Evolutionary conservation across 2,113 vertebrate species (phyloP), one percentile per base, ranked within the genome.

Genomic region (Pollachius pollachius): DNA sequence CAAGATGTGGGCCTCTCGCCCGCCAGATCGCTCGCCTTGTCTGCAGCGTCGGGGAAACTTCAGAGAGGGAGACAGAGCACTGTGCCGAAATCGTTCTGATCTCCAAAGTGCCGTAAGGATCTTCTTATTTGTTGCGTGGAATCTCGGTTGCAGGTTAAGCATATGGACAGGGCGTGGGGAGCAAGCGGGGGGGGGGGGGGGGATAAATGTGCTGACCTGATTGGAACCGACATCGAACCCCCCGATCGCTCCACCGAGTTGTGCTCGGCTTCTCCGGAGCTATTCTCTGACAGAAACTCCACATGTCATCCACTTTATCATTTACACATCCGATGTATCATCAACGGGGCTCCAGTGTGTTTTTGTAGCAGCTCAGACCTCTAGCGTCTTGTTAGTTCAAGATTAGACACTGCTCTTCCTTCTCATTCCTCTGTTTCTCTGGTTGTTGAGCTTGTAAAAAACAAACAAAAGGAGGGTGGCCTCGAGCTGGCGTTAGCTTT

Each of bases 381-480:
- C 85, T 83, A 81, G 80, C 80, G 79, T 81, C 68, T 15, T 66
- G 52, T n/a, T 16, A 52, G 21, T 74, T 80, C 80, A 65, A n/a
- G 79, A 70, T 65, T 72, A 82, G 81, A 84, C 70, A 71, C 15
- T 12, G 30, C 64, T 70, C 69, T 30, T 60, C 57, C 66, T 76
- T 68, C 76, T 72, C 75, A 68, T 78, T 74, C 73, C 52, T 69
- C 75, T 79, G 79, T 81, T 71, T 84, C 52, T 69, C 75, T 78
- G 79, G 81, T 71, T 84, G 81, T 81, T 75, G 74, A 61, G 63
- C 70, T 72, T 56, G 73, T 82, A 72, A 86, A 84, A 86, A 34
- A 34, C 4, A 34, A 34, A 34, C 23, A 23, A 23, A 23, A 23
- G 23, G 23, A 23, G 23, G 81, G 82, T 81, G 73, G 73, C 72